Evolutionary conservation across 1,140 invertebrate genomes (phyloP).

Genomic region (Parapsyche elsis): DNA sequence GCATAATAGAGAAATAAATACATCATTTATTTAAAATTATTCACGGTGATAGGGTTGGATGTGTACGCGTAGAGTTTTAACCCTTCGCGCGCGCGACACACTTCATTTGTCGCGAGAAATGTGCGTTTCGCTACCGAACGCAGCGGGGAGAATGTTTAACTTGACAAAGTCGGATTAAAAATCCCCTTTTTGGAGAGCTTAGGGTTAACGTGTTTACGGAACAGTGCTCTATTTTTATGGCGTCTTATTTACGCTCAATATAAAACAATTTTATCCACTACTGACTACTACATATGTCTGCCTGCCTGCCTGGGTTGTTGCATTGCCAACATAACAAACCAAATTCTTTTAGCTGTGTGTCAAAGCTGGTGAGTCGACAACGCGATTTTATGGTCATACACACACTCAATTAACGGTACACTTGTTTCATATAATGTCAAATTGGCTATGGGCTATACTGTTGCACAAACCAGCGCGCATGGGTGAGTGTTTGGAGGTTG

Average conservation of each 20-base stretch:
- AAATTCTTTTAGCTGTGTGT: too few species aligned
- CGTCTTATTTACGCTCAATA: not conserved
- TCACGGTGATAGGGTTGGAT: constrained; percentile 38
- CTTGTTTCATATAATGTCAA: too few species aligned
- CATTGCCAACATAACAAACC: too few species aligned
- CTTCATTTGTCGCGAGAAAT: not conserved
- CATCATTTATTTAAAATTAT: constrained; percentile 53
- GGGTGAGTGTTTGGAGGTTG: too few species aligned
- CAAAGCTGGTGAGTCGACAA: too few species aligned
- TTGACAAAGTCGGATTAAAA: not conserved
- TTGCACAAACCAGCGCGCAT: too few species aligned
- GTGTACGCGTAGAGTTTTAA: not conserved
- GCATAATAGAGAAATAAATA: constrained; percentile 39
- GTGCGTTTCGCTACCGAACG: not conserved
- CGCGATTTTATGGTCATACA: too few species aligned
- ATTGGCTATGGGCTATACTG: too few species aligned
- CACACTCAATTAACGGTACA: too few species aligned
- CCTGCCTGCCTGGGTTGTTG: too few species aligned
- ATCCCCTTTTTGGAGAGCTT: not conserved
- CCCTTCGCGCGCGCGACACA: not conserved
- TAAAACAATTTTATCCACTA: not conserved
- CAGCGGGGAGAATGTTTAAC: constrained; percentile 9
- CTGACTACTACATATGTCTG: too few species aligned
- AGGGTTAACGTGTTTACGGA: not conserved
- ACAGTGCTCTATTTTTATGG: too few species aligned